These are phyloP conservation scores for Formica exsecta DNA, from an alignment of 1,140 invertebrate genomes.

Conservation along the genomic window DNA sequence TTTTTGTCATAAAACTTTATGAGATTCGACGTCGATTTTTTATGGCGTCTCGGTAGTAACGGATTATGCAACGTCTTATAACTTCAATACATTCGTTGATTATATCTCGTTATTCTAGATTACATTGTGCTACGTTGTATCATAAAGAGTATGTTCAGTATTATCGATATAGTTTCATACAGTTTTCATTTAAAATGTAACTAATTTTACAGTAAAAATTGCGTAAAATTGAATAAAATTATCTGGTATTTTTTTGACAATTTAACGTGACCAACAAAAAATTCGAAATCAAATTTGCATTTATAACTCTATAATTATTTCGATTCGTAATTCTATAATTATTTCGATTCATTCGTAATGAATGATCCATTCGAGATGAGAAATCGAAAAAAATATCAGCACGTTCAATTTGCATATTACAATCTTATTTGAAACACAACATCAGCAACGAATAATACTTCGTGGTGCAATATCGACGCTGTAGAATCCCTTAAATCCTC, in stretches of 20 bases:
- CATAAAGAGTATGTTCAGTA: not conserved
- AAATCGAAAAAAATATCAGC: not conserved
- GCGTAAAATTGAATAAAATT: not conserved
- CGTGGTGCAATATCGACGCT: constrained; percentile 12
- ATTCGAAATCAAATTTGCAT: not conserved
- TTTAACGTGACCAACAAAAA: not conserved
- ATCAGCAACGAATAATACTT: constrained; percentile 23
- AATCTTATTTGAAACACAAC: not conserved
- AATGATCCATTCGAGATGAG: not conserved
- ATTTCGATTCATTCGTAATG: not conserved
- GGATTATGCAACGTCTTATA: constrained; percentile 6
- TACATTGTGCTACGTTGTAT: not conserved
- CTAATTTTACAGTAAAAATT: not conserved
- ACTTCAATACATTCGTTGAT: not conserved
- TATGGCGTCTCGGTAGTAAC: not conserved
- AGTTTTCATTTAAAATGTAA: not conserved
- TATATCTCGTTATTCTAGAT: not conserved
- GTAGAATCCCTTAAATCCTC: constrained; percentile 13
- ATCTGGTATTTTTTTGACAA: not conserved
- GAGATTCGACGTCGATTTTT: constrained; percentile 2
- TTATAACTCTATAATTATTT: not conserved
- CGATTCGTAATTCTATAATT: no score
- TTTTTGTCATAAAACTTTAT: not conserved
- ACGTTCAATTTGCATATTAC: not conserved
- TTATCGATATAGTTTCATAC: not conserved